Base-by-base conservation (phyloP, 2,888 invertebrate genomes). In the Platycheirus albimanus region DNA sequence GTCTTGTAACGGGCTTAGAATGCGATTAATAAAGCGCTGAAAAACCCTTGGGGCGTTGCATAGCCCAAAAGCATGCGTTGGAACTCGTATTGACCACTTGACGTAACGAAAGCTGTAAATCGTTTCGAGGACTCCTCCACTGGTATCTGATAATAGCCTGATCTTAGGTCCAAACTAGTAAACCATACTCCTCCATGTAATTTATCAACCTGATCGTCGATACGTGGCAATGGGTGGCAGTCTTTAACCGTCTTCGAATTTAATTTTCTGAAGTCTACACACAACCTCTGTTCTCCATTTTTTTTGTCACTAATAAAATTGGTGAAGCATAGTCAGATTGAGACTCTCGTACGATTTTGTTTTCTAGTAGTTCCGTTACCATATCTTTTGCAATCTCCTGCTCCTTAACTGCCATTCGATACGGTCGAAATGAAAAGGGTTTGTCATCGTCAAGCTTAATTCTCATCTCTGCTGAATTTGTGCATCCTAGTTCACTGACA, bases 31-130 rank as follows among this genome's bases (percentile, higher is more conserved):
- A 3, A 56, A 56, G 1, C 45, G 17, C 24, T 69, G 56, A n/a
- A 56, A 69, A 1, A 47, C 17, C 3, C 54, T 54, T 4, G 24
- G 33, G 0, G 69, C 45, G 11, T 56, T 56, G 1, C 19, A 20
- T 15, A 69, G 13, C 2, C 54, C 69, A 20, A 47, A 69, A 19
- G 49, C 24, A 47, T 54, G 0, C 20, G n/a, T 5, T 47, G 6
- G 15, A 56, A 56, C 15, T 69, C 54, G 30, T 54, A 69, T 0
- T 52, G 52, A 0, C 69, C 56, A n/a, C n/a, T 63, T 19, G 19
- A 5, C 24, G 56, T 56, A n/a, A 41, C 56, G 20, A 56, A 38
- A 3, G 63, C 36, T 10, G 36, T 47, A 3, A 36, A 20, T n/a
- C 47, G 43, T 7, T 49, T 64, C n/a, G 45, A 36, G 2, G 0